Base-by-base conservation (phyloP, 53 echinoderm and acorn worm genomes). In the Arbacia lixula region DNA sequence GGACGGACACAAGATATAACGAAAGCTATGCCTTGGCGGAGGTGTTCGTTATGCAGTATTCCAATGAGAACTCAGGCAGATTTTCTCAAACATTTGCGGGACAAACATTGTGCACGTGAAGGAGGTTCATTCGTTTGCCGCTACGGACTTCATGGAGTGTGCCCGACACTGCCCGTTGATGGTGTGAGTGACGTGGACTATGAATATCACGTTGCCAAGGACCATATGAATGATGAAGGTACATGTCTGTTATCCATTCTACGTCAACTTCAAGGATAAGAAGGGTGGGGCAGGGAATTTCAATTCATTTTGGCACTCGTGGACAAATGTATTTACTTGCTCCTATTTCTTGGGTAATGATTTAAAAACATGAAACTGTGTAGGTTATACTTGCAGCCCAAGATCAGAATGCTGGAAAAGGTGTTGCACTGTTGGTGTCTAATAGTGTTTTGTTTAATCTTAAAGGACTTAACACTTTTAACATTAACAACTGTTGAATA, bases 121-220 rank as follows among this genome's bases (percentile, higher is more conserved):
- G 91, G 94, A 2, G 94, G 92, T 12, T 92, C 92, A 27, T 97
- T 92, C 80, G 91, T 97, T 21, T 97, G 98, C 67, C 92, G 88
- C 25, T 97, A 94, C 80, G 98, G 94, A 19, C 50, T 74, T 38
- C 91, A 94, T 30, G 92, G 98, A 19, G 90, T 97, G 2, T 97
- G 98, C 53, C 86, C 94, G 2, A 92, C 92, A 6, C 85, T 94
- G 20, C 94, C 98, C 6, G 46, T 93, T 42, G 94, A 94, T 89
- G 98, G 98, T 68, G 91, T 97, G 5, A 97, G 90, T 73, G 98
- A 97, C 36, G 55, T 72, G 27, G 98, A 97, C 80, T 97, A 97
- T 84, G 98, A 94, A 74, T 85, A 75, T 60, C 98, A 97, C 77
- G 98, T 97, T 73, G 92, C 98, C 10, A 93, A 86, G 67, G 91